phyloP scores from a whole-genome alignment of 2,888 invertebrate genomes.

The Bembecia ichneumoniformis region DNA sequence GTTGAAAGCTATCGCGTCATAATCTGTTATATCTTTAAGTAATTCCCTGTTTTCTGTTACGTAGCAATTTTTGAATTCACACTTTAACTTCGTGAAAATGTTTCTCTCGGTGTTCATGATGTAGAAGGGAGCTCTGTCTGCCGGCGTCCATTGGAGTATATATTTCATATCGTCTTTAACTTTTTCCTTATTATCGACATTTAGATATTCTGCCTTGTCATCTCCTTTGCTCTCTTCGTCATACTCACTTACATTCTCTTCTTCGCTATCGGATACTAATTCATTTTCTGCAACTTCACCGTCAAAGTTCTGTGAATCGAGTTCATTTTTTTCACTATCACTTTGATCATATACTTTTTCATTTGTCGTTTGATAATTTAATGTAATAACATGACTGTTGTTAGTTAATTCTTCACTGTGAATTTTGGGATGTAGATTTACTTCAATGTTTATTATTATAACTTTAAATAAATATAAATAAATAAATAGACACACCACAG shows the following conservation, averaged over 20 bases:
- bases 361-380: no score
- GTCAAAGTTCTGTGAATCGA: no score
- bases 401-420: no score
- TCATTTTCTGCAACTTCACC: no score
- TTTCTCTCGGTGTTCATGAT: slow-evolving; percentile 9
- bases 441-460: background rate
- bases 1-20: slow-evolving; percentile 21
- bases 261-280: no score
- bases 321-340: no score
- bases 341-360: no score
- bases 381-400: no score
- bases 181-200: no score
- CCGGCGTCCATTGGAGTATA: slow-evolving; percentile 3
- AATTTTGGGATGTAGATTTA: background rate
- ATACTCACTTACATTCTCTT: no score
- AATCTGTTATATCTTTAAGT: slow-evolving; percentile 9
- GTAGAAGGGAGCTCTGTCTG: slow-evolving; percentile 8
- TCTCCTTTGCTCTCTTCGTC: no score
- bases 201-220: no score
- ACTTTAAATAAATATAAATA: background rate
- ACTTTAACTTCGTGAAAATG: slow-evolving; percentile 13
- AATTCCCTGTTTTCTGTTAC: slow-evolving; percentile 11
- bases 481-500: background rate
- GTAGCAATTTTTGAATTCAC: slow-evolving; percentile 17
- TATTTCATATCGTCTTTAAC: background rate